Evolutionary conservation across 2,113 vertebrate genomes (phyloP), one percentile per base, ranked within the genome.

Genomic region (Trachemys scripta): DNA sequence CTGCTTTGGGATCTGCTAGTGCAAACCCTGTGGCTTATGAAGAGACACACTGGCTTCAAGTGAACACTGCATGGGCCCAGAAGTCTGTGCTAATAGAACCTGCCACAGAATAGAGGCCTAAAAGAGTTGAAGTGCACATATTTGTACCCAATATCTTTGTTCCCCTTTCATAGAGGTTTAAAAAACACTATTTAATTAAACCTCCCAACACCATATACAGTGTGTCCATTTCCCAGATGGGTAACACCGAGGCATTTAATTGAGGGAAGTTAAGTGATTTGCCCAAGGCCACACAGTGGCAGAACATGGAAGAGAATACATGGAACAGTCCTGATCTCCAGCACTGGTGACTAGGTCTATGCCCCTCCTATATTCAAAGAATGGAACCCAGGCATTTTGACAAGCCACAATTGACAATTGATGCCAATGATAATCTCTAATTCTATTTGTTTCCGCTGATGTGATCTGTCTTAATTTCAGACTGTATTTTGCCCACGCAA

Each of bases 401-500:
- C 56, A 84, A 69, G 57, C 47, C 78, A 62, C 80, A 49, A 56
- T 51, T 51, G 31, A n/a, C n/a, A n/a, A n/a, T 2, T 19, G 1
- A 8, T 47, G 38, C 54, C 47, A 1, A 0, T 6, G 17, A 42
- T 56, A 54, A 5, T 19, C 7, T 53, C 38, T 35, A 9, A 25
- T n/a, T 54, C 53, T 42, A 35, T 56, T 31, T n/a, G 42, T 6
- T 25, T 5, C 75, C 45, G 31, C 16, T 82, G 0, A 12, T 54
- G 1, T 2, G 53, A 31, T 5, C 6, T 0, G 35, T 1, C 8
- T 5, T 5, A 1, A 6, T 24, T 59, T 38, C 27, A 57, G 38
- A 9, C 4, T 17, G n/a, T 3, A 1, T 49, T 42, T 31, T n/a
- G 54, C 75, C 69, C 45, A 16, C 20, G 17, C 27, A 24, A 27